These are phyloP conservation scores for Drosophila meridiana DNA, from an alignment of 2,888 invertebrate genomes.

Conservation along the genomic window DNA sequence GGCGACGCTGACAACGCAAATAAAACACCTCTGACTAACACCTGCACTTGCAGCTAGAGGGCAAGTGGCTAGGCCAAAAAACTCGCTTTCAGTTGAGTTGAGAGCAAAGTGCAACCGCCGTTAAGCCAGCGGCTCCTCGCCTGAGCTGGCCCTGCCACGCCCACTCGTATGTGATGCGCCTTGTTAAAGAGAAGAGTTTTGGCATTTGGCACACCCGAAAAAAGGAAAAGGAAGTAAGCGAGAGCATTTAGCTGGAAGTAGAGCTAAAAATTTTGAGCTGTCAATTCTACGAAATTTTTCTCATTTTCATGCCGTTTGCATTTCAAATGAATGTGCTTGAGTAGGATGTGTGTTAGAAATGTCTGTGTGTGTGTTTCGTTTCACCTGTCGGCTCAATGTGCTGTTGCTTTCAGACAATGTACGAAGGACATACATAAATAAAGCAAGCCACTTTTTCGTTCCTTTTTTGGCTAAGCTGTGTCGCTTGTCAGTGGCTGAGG, in stretches of 20 bases:
- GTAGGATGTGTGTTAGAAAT: constrained; percentile 13
- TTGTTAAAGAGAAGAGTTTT: constrained; percentile 31
- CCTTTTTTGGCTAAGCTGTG: constrained; percentile 41
- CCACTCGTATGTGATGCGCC: constrained; percentile 18
- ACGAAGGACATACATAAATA: constrained; percentile 42
- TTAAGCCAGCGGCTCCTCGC: constrained; percentile 17
- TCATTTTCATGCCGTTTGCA: constrained; percentile 53
- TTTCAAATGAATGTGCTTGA: constrained; percentile 39
- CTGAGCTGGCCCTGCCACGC: not conserved
- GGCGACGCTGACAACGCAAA: constrained; percentile 5
- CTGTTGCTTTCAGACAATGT: constrained; percentile 36
- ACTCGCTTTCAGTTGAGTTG: constrained; percentile 7
- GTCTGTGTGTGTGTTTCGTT: constrained; percentile 39
- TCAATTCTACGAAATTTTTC: constrained; percentile 61
- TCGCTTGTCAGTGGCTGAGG: constrained; percentile 1
- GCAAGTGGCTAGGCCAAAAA: constrained; percentile 3
- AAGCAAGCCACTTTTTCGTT: constrained; percentile 18
- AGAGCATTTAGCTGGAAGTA: constrained; percentile 21
- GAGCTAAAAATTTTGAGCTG: constrained; percentile 46
- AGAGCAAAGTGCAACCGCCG: constrained; percentile 36
- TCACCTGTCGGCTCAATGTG: constrained; percentile 72
- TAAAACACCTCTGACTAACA: constrained; percentile 30
- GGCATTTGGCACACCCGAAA: constrained; percentile 14
- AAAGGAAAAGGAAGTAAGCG: not conserved
- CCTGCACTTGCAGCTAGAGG: constrained; percentile 35